Evolutionary conservation across 2,888 invertebrate species (phyloP).

Genomic region (Gryllus longicercus): DNA sequence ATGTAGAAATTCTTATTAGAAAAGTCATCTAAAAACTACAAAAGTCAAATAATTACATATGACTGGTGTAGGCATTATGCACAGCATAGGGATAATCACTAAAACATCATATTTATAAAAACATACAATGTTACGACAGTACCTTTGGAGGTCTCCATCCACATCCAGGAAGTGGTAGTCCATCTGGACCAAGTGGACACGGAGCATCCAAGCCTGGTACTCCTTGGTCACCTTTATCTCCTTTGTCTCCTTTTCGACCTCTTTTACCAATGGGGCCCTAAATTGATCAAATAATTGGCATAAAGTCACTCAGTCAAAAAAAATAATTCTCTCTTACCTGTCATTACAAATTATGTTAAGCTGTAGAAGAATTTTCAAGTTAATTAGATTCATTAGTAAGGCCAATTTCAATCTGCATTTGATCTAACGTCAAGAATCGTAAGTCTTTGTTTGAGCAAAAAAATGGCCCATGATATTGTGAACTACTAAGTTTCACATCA

Average conservation of each 20-base stretch:
- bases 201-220: constrained; percentile 97
- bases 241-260: constrained; percentile 88
- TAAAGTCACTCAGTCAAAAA: too few relatives aligned
- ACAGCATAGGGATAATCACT: too few relatives aligned
- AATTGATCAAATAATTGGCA: constrained; percentile 32
- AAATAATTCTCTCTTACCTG: too few relatives aligned
- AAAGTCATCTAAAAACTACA: constrained; percentile 11
- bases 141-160: constrained; percentile 90
- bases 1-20: background rate
- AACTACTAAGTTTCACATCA: too few relatives aligned
- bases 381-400: too few relatives aligned
- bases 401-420: too few relatives aligned
- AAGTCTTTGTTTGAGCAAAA: too few relatives aligned
- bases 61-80: background rate
- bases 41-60: background rate
- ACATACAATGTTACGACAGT: constrained; percentile 39
- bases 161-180: constrained; percentile 92
- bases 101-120: too few relatives aligned
- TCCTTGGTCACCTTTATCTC: constrained; percentile 92
- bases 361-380: too few relatives aligned
- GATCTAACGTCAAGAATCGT: too few relatives aligned
- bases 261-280: constrained; percentile 85
- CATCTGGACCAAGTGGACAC: constrained; percentile 95
- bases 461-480: too few relatives aligned
- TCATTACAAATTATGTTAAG: too few relatives aligned